phyloP scores from a whole-genome alignment of 2,888 invertebrate genomes.

The Norana najaformis region DNA sequence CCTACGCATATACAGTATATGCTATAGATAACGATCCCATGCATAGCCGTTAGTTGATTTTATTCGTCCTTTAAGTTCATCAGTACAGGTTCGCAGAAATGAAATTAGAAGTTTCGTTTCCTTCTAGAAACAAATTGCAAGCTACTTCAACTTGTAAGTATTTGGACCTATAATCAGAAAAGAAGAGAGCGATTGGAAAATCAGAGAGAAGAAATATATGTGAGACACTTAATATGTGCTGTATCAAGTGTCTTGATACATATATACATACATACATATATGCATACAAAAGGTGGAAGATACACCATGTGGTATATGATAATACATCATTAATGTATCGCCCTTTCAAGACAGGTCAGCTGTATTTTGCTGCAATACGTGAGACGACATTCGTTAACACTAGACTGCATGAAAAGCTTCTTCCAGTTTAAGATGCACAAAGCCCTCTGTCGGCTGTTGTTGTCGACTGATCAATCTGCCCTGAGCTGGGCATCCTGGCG shows the following conservation, averaged over 20 bases:
- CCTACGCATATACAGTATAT: not conserved
- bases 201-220: not conserved
- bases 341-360: not conserved
- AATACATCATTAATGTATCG: not conserved
- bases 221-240: no score
- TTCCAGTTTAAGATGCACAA: not conserved
- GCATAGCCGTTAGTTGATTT: not conserved
- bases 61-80: not conserved
- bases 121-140: not conserved
- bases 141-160: not conserved
- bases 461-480: not conserved
- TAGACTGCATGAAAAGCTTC: not conserved
- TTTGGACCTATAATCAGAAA: not conserved
- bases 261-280: no score
- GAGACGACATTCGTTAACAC: not conserved
- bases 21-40: not conserved
- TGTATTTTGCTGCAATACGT: not conserved
- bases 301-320: not conserved
- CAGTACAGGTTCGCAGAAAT: not conserved
- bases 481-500: slow-evolving; percentile 13
- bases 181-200: not conserved
- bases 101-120: not conserved
- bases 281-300: not conserved
- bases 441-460: not conserved
- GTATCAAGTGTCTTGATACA: no score